Evolutionary conservation across 2,888 invertebrate genomes (phyloP).

Genomic region (Eledona agricola): DNA sequence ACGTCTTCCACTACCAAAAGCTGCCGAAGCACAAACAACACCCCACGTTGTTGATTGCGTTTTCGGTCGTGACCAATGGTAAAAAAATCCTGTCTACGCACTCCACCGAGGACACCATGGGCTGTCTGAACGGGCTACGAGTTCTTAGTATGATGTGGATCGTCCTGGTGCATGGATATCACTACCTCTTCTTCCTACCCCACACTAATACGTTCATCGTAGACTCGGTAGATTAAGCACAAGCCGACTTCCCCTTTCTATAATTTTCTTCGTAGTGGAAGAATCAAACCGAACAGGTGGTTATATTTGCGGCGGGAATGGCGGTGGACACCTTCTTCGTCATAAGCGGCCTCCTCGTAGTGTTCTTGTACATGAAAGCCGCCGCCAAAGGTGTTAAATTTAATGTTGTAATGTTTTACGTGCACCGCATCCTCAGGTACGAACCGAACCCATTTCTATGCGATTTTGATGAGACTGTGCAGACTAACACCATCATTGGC

Average conservation of each 20-base stretch:
- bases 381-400: constrained; percentile 11
- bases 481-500: constrained; percentile 64
- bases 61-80: constrained; percentile 18
- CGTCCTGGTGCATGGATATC: constrained; percentile 16
- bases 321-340: constrained; percentile 26
- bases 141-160: constrained; percentile 34
- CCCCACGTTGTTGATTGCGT: constrained; percentile 11
- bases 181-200: constrained; percentile 8
- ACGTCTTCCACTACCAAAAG: constrained; percentile 8
- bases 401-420: constrained; percentile 9
- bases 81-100: constrained; percentile 14
- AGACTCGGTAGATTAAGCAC: not conserved
- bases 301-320: not conserved
- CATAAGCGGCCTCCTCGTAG: constrained; percentile 19
- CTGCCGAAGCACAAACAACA: no score
- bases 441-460: not conserved
- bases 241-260: not conserved
- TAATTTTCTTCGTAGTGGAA: constrained; percentile 10
- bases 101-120: constrained; percentile 6
- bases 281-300: not conserved
- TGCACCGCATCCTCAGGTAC: constrained; percentile 13
- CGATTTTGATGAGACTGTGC: constrained; percentile 11
- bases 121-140: constrained; percentile 30
- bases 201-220: not conserved
- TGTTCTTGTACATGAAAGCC: constrained; percentile 15